Evolutionary conservation across 2,113 vertebrate genomes (phyloP).

Genomic region (Lichenostomus cassidix): DNA sequence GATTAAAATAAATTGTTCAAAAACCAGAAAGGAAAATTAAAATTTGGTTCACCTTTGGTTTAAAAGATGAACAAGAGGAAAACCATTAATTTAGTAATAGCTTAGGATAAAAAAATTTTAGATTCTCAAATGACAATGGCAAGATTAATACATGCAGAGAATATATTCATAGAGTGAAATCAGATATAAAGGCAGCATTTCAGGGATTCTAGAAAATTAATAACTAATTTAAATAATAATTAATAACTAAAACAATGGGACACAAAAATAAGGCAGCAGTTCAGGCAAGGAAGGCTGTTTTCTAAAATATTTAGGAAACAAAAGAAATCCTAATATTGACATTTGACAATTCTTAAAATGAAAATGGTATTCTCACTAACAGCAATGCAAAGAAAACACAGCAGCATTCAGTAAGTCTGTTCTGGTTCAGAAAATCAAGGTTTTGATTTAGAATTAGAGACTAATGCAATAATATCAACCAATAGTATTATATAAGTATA

Average conservation of each 20-base stretch:
- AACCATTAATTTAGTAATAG: neutral
- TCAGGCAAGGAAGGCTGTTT: neutral
- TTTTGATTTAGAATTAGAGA: neutral
- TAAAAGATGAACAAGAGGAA: neutral
- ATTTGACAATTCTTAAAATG: neutral
- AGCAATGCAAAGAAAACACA: neutral
- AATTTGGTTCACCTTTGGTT: neutral
- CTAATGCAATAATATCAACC: neutral
- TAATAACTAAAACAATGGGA: neutral
- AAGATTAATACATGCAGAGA: neutral
- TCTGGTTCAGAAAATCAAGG: neutral
- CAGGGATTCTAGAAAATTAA: neutral
- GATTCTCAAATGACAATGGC: neutral
- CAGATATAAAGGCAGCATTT: neutral
- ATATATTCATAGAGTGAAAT: neutral
- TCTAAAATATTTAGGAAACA: neutral
- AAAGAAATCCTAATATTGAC: neutral
- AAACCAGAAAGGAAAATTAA: neutral
- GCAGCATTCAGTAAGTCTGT: neutral
- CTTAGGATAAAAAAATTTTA: neutral
- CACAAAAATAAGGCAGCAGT: neutral
- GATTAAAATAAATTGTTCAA: neutral
- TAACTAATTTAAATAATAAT: neutral
- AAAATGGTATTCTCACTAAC: neutral
- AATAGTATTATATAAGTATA: neutral